These are phyloP conservation scores for Drosophila paulistorum DNA, from an alignment of 1,140 invertebrate species.

Conservation along the genomic window DNA sequence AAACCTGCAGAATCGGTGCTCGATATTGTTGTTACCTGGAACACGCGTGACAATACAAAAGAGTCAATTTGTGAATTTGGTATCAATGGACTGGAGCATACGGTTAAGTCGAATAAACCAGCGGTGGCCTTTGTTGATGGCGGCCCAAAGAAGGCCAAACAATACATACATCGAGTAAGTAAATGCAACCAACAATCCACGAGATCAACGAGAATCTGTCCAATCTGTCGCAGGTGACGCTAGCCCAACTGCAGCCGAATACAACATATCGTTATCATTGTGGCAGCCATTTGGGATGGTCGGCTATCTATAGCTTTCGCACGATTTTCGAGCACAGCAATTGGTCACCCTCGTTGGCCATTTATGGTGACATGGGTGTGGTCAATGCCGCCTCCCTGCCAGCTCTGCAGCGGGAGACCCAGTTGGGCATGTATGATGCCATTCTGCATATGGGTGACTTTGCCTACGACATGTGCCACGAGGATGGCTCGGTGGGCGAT, in stretches of 20 bases:
- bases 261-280: slow-evolving; percentile 91
- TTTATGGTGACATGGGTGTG: slow-evolving; percentile 97
- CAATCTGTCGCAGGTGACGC: slow-evolving; percentile 83
- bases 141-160: slow-evolving; percentile 86
- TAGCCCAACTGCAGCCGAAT: slow-evolving; percentile 86
- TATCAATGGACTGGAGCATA: slow-evolving; percentile 83
- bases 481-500: slow-evolving; percentile 92
- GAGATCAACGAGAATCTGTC: slow-evolving; percentile 85
- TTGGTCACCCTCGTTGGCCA: slow-evolving; percentile 92
- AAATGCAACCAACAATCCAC: slow-evolving; percentile 86
- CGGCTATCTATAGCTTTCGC: slow-evolving; percentile 89
- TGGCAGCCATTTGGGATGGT: slow-evolving; percentile 93
- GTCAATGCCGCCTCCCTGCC: slow-evolving; percentile 93
- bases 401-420: slow-evolving; percentile 91
- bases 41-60: slow-evolving; percentile 89
- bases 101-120: slow-evolving; percentile 83
- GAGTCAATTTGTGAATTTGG: slow-evolving; percentile 93
- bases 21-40: slow-evolving; percentile 95
- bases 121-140: slow-evolving; percentile 89
- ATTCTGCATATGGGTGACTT: slow-evolving; percentile 97
- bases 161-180: slow-evolving; percentile 92
- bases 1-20: slow-evolving; percentile 85
- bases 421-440: slow-evolving; percentile 92
- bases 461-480: slow-evolving; percentile 96
- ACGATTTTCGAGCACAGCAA: slow-evolving; percentile 86